Evolutionary conservation across 2,888 invertebrate genomes (phyloP).

Genomic region (Gymnosoma rotundatum): DNA sequence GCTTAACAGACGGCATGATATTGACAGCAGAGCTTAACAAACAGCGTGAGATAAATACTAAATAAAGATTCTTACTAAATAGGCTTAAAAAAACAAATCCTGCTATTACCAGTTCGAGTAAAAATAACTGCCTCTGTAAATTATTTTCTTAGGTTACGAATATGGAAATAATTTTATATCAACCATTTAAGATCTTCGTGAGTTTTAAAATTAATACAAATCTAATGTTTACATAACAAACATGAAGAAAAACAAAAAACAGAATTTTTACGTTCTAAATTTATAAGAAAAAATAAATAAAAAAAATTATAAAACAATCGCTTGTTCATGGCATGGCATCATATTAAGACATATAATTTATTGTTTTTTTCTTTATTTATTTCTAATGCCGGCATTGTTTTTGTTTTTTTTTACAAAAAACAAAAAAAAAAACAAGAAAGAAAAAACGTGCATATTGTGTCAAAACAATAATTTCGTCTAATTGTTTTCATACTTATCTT

Average conservation of each 20-base stretch:
- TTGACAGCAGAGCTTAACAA: too few species aligned
- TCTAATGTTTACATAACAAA: slow-evolving; percentile 42
- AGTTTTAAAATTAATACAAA: slow-evolving; percentile 34
- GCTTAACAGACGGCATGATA: too few species aligned
- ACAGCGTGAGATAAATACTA: too few species aligned
- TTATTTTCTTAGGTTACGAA: slow-evolving; percentile 20
- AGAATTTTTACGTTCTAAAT: not conserved
- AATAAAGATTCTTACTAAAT: too few species aligned
- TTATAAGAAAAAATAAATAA: not conserved
- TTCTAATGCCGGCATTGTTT: slow-evolving; percentile 55
- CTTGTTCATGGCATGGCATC: not conserved
- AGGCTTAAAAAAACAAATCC: too few species aligned
- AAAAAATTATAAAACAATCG: too few species aligned
- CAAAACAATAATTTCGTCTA: slow-evolving; percentile 53
- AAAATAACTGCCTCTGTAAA: not conserved
- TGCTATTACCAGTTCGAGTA: too few species aligned
- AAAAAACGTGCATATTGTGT: slow-evolving; percentile 60
- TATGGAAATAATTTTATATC: not conserved
- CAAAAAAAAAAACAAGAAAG: slow-evolving; percentile 19
- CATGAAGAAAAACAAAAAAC: slow-evolving; percentile 19
- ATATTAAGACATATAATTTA: slow-evolving; percentile 17
- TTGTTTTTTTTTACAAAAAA: too few species aligned
- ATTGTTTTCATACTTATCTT: slow-evolving; percentile 1
- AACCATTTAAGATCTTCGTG: slow-evolving; percentile 1
- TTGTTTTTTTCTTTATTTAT: slow-evolving; percentile 8